These are phyloP conservation scores for Uropetala carovei DNA, from an alignment of 2,888 invertebrate species.

Conservation along the genomic window DNA sequence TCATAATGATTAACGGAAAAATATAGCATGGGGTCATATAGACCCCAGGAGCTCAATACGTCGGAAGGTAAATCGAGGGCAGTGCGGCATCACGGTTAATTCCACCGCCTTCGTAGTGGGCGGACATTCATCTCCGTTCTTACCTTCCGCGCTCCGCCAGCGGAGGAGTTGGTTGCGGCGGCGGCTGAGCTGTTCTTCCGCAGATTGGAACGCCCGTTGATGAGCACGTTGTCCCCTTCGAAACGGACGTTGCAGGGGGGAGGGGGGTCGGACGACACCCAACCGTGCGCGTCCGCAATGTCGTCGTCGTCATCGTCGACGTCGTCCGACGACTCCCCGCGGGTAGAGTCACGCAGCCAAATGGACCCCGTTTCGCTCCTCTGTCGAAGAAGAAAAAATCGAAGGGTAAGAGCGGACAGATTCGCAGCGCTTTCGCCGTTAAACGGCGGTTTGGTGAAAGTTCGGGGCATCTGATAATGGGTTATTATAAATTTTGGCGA, in stretches of 20 bases:
- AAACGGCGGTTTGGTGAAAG: not conserved
- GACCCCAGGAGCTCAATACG: too few relatives aligned
- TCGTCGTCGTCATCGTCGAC: slow-evolving; percentile 79
- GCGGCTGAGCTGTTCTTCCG: slow-evolving; percentile 79
- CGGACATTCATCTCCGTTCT: not conserved
- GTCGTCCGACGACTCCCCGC: slow-evolving; percentile 80
- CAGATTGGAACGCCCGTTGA: slow-evolving; percentile 92
- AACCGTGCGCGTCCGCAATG: slow-evolving; percentile 67
- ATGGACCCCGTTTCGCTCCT: slow-evolving; percentile 81
- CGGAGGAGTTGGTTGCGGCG: slow-evolving; percentile 67
- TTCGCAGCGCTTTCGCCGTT: too few relatives aligned
- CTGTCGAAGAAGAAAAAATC: slow-evolving; percentile 74
- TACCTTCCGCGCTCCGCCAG: slow-evolving; percentile 37
- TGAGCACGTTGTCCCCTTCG: slow-evolving; percentile 92
- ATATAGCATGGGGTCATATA: too few relatives aligned
- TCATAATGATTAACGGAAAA: too few relatives aligned
- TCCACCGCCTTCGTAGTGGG: too few relatives aligned
- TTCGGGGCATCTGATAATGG: not conserved
- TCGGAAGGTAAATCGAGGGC: too few relatives aligned
- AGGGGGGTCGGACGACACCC: slow-evolving; percentile 79
- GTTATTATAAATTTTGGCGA: not conserved
- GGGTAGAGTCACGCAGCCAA: slow-evolving; percentile 77
- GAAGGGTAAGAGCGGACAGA: not conserved
- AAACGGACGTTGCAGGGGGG: slow-evolving; percentile 89
- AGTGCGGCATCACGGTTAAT: too few relatives aligned